These are phyloP conservation scores for Salvelinus alpinus DNA, from an alignment of 2,113 vertebrate species.

Conservation along the genomic window DNA sequence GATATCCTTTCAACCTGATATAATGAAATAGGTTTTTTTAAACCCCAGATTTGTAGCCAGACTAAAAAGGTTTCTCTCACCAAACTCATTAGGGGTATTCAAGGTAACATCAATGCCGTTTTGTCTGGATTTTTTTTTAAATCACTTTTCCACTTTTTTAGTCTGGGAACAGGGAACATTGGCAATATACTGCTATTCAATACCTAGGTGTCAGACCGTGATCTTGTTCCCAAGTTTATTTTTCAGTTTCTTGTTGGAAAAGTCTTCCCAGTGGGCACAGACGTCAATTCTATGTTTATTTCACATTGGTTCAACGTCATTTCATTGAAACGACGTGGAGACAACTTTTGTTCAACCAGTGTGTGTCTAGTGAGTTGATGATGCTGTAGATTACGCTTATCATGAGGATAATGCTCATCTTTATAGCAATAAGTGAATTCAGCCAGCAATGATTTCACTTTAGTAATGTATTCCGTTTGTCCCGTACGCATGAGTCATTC, in stretches of 20 bases:
- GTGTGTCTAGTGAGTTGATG: too few species aligned
- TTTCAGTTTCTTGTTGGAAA: neutral
- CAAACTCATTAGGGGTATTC: slow-evolving; percentile 6
- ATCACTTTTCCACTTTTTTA: slow-evolving; percentile 21
- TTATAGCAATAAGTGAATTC: neutral
- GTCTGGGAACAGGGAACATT: neutral
- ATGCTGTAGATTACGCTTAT: neutral
- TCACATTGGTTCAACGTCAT: too few species aligned
- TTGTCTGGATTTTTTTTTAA: slow-evolving; percentile 8
- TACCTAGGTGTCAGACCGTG: neutral
- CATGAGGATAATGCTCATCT: neutral
- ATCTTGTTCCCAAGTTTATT: neutral
- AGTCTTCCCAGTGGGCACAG: neutral
- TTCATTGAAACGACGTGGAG: too few species aligned
- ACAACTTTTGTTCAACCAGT: too few species aligned
- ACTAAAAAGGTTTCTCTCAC: neutral
- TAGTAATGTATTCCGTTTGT: neutral
- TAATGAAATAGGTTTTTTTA: too few species aligned
- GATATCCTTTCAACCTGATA: too few species aligned
- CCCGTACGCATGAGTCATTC: too few species aligned
- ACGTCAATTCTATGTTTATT: too few species aligned
- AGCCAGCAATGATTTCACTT: neutral
- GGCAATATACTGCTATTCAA: neutral
- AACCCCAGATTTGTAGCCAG: too few species aligned
- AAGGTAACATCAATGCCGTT: slow-evolving; percentile 4